These are phyloP conservation scores for Daphoenositta chrysoptera DNA, from an alignment of 2,113 vertebrate species.

Conservation along the genomic window DNA sequence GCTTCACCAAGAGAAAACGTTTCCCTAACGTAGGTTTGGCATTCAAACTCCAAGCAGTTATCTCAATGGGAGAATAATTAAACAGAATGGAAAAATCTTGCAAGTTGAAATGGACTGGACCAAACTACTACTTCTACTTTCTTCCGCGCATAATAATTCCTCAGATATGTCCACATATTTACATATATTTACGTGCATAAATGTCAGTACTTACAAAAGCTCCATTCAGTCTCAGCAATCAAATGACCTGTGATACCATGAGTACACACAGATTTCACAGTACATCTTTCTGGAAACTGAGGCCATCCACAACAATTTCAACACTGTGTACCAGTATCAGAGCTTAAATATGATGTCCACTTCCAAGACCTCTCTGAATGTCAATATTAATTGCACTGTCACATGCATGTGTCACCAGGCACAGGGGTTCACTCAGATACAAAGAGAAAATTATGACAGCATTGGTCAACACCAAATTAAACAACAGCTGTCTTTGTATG, in stretches of 20 bases:
- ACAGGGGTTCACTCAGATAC: background rate
- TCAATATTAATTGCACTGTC: background rate
- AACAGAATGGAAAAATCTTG: background rate
- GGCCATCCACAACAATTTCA: background rate
- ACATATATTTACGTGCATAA: background rate
- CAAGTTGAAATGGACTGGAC: background rate
- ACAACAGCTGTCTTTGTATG: background rate
- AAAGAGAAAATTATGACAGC: background rate
- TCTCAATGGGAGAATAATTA: background rate
- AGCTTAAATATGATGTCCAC: background rate
- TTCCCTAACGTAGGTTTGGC: background rate
- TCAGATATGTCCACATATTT: background rate
- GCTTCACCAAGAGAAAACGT: background rate
- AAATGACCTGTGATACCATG: background rate
- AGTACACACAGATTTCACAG: background rate
- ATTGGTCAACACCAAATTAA: background rate
- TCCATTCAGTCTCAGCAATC: background rate
- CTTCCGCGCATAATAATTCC: background rate
- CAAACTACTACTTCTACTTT: background rate
- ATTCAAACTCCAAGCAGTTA: background rate
- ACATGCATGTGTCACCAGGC: background rate
- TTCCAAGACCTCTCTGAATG: background rate
- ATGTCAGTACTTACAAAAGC: background rate
- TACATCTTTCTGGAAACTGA: background rate
- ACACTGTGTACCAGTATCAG: background rate